phyloP scores from a whole-genome alignment of 2,888 invertebrate genomes.

The Embidobia sp. region DNA sequence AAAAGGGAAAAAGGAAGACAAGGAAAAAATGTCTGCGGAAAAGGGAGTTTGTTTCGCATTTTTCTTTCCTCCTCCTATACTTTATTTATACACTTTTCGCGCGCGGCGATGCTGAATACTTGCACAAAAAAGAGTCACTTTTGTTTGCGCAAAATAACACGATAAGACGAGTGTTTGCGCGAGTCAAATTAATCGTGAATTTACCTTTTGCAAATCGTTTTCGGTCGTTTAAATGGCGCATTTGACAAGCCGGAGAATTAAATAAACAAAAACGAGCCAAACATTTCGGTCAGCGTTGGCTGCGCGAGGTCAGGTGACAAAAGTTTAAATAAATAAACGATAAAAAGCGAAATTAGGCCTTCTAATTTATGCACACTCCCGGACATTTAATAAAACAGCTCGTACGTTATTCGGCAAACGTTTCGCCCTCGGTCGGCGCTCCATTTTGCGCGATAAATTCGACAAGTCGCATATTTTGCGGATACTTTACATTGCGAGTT shows the following conservation, averaged over 20 bases:
- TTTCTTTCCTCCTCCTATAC: constrained; percentile 27
- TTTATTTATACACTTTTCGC: constrained; percentile 31
- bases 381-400: constrained; percentile 8
- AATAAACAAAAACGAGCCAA: too few species aligned
- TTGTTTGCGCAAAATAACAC: constrained; percentile 16
- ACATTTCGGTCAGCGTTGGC: too few species aligned
- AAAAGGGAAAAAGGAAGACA: constrained; percentile 18
- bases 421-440: background rate
- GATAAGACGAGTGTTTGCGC: constrained; percentile 12
- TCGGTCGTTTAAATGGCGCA: too few species aligned
- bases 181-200: background rate
- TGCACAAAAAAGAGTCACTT: constrained; percentile 30
- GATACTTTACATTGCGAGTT: constrained; percentile 8
- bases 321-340: too few species aligned
- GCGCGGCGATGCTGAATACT: constrained; percentile 10
- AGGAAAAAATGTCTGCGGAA: constrained; percentile 1
- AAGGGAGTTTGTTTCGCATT: constrained; percentile 33
- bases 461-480: constrained; percentile 15
- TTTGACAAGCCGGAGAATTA: too few species aligned
- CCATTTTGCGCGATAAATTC: constrained; percentile 14
- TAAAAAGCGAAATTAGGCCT: too few species aligned
- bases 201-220: too few species aligned
- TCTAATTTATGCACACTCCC: background rate
- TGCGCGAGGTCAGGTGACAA: too few species aligned
- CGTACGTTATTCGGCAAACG: background rate